Evolutionary conservation across 2,113 vertebrate species (phyloP).

Genomic region (Solea senegalensis): DNA sequence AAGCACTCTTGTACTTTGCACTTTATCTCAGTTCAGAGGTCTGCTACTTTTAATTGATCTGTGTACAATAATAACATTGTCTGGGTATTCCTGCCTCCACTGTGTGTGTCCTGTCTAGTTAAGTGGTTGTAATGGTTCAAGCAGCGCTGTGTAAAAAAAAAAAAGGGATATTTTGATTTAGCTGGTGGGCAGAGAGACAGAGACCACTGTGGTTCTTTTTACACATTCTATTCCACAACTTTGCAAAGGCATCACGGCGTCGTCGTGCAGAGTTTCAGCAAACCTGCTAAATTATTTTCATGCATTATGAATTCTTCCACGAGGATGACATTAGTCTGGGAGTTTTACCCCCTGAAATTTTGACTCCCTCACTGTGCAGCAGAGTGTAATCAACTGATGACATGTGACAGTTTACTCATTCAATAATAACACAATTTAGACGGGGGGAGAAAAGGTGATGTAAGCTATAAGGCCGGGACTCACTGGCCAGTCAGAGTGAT

Average conservation of each 20-base stretch:
- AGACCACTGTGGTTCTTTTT: too few relatives aligned
- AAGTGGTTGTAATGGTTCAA: neutral
- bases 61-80: slow-evolving; percentile 44
- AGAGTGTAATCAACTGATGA: slow-evolving; percentile 28
- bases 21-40: slow-evolving; percentile 83
- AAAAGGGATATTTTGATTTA: too few relatives aligned
- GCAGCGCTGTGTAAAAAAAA: neutral
- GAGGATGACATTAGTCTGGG: slow-evolving; percentile 9
- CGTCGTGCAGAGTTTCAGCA: too few relatives aligned
- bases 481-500: slow-evolving; percentile 37
- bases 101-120: slow-evolving; percentile 1
- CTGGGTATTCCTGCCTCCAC: slow-evolving; percentile 16
- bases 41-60: slow-evolving; percentile 67
- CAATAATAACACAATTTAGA: slow-evolving; percentile 31
- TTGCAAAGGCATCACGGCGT: too few relatives aligned
- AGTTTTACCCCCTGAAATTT: neutral
- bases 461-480: slow-evolving; percentile 29
- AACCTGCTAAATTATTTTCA: too few relatives aligned
- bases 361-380: neutral
- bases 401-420: slow-evolving; percentile 29
- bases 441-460: slow-evolving; percentile 31
- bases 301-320: neutral
- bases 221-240: too few relatives aligned
- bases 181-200: too few relatives aligned
- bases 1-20: slow-evolving; percentile 85